These are phyloP conservation scores for Dione juno DNA, from an alignment of 2,888 invertebrate genomes.

Conservation along the genomic window DNA sequence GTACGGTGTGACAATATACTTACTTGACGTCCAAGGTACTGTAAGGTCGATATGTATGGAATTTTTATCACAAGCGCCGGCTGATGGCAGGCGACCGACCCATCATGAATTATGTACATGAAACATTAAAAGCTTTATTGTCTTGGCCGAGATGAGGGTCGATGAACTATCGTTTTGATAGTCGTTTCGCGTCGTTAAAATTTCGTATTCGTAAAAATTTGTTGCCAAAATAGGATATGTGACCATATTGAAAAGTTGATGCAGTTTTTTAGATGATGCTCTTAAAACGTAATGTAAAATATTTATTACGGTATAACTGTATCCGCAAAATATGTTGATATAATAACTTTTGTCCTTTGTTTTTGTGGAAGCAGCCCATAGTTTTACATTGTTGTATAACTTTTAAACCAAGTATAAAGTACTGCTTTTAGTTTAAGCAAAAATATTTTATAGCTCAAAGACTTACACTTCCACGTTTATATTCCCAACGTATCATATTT, in stretches of 20 bases:
- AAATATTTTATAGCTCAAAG: slow-evolving; percentile 36
- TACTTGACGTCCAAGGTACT: slow-evolving; percentile 46
- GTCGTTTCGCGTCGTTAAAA: slow-evolving; percentile 25
- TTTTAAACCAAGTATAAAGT: slow-evolving; percentile 26
- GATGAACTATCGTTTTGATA: slow-evolving; percentile 41
- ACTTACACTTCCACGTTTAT: slow-evolving; percentile 41
- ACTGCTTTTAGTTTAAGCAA: slow-evolving; percentile 29
- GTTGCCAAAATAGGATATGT: slow-evolving; percentile 5
- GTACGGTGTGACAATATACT: slow-evolving; percentile 21
- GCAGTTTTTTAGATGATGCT: neutral
- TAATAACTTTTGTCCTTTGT: slow-evolving; percentile 11
- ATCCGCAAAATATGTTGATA: neutral
- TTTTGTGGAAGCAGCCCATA: slow-evolving; percentile 3
- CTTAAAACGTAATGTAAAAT: neutral
- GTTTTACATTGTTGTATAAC: slow-evolving; percentile 19
- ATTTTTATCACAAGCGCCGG: slow-evolving; percentile 65
- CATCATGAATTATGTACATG: slow-evolving; percentile 73
- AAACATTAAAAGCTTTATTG: slow-evolving; percentile 60
- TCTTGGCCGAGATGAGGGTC: slow-evolving; percentile 51
- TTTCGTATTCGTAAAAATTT: slow-evolving; percentile 25
- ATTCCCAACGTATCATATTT: slow-evolving; percentile 51
- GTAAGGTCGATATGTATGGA: slow-evolving; percentile 62
- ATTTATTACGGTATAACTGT: neutral
- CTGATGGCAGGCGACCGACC: slow-evolving; percentile 54
- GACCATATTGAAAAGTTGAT: neutral